Conservation (phyloP, 2,797 vertebrate species). For the Mareca penelope region DNA sequence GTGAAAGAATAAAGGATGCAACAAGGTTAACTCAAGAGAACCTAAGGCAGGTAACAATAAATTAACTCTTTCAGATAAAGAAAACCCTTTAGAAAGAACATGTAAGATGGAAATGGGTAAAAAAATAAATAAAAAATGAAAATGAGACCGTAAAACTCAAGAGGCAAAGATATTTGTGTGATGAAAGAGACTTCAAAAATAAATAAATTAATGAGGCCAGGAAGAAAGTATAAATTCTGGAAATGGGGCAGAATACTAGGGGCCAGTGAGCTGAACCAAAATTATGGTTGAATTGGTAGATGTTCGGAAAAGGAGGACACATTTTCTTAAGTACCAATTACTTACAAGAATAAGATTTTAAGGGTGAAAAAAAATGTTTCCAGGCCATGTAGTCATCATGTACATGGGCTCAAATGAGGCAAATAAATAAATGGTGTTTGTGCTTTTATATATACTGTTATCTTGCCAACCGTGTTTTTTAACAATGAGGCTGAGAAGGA, state of each 20-base stretch:
- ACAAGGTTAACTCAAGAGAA: not conserved
- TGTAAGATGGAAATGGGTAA: not conserved
- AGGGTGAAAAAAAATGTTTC: slow-evolving; percentile 33
- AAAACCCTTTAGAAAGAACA: not conserved
- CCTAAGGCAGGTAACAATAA: not conserved
- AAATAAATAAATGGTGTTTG: not conserved
- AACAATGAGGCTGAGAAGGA: not conserved
- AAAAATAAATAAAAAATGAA: not conserved
- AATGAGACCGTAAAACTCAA: not conserved
- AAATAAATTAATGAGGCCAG: not conserved
- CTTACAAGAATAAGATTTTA: slow-evolving; percentile 41
- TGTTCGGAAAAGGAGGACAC: not conserved
- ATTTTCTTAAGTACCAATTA: not conserved
- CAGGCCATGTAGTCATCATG: not conserved
- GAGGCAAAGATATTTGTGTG: not conserved
- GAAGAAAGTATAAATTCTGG: not conserved
- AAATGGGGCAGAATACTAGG: not conserved
- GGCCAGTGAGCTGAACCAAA: not conserved
- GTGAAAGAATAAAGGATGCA: not conserved
- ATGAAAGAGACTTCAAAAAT: not conserved
- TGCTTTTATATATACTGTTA: not conserved
- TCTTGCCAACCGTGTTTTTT: not conserved
- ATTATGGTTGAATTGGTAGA: not conserved
- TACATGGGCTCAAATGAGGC: not conserved
- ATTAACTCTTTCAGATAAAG: not conserved